phyloP scores from a whole-genome alignment of 2,888 invertebrate species.

The Drosophila anomalata region DNA sequence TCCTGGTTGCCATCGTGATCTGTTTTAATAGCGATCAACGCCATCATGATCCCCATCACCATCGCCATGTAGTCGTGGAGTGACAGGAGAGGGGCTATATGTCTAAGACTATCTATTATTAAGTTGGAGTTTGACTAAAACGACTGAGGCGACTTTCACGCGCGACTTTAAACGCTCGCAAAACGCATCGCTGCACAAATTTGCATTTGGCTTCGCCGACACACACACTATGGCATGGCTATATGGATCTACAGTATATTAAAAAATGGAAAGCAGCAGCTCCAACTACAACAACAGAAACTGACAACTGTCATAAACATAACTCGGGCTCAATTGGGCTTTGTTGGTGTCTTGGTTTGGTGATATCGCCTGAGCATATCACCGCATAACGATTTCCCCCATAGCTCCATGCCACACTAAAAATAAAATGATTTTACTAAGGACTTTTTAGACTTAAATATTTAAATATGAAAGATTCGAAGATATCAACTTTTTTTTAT shows the following conservation, averaged over 20 bases:
- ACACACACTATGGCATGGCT: slow-evolving; percentile 25
- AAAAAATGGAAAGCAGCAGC: slow-evolving; percentile 66
- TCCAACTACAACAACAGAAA: slow-evolving; percentile 45
- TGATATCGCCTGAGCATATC: slow-evolving; percentile 46
- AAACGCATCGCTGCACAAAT: slow-evolving; percentile 77
- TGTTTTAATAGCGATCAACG: not conserved
- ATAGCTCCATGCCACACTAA: slow-evolving; percentile 1
- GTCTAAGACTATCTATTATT: slow-evolving; percentile 27
- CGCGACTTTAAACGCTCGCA: slow-evolving; percentile 67
- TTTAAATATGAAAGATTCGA: not conserved
- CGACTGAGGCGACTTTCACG: slow-evolving; percentile 63
- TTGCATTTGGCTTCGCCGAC: slow-evolving; percentile 61
- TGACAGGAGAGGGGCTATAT: slow-evolving; percentile 3
- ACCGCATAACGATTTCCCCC: slow-evolving; percentile 38
- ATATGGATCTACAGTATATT: not conserved
- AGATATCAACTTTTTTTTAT: not conserved
- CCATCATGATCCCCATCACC: slow-evolving; percentile 2
- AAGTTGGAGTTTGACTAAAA: slow-evolving; percentile 9
- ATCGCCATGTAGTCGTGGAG: not conserved
- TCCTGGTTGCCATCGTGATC: not conserved
- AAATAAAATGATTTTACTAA: not conserved
- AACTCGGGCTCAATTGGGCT: slow-evolving; percentile 73
- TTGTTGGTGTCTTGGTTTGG: slow-evolving; percentile 32
- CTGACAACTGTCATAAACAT: slow-evolving; percentile 74
- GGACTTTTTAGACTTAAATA: not conserved